Conservation (phyloP, 2,888 invertebrate genomes). For the Taenaris catops region DNA sequence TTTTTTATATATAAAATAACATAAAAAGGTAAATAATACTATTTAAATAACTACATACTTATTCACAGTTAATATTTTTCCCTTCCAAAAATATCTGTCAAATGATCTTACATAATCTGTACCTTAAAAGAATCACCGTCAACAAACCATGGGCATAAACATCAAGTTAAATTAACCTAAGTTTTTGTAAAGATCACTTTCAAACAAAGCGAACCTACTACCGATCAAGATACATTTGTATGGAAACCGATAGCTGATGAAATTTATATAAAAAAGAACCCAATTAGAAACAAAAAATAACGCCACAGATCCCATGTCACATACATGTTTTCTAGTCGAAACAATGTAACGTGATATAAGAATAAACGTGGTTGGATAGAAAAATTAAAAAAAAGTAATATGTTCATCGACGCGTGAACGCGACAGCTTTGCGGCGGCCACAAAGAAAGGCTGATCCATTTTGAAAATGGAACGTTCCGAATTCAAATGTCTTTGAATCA, state of each 20-base stretch:
- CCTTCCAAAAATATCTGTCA: too few species aligned
- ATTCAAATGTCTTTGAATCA: slow-evolving; percentile 24
- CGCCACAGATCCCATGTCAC: slow-evolving; percentile 31
- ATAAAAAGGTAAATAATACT: too few species aligned
- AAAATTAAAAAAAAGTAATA: slow-evolving; percentile 45
- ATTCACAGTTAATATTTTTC: too few species aligned
- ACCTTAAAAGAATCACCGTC: slow-evolving; percentile 13
- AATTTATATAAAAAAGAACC: slow-evolving; percentile 19
- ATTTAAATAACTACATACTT: too few species aligned
- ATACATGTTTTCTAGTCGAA: slow-evolving; percentile 28
- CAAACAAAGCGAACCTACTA: slow-evolving; percentile 23
- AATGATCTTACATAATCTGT: too few species aligned
- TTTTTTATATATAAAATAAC: too few species aligned
- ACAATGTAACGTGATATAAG: slow-evolving; percentile 45
- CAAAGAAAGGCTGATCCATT: slow-evolving; percentile 40
- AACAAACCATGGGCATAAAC: slow-evolving; percentile 16
- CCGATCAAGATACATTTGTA: slow-evolving; percentile 24
- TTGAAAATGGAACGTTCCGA: slow-evolving; percentile 26
- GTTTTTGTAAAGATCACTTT: slow-evolving; percentile 16
- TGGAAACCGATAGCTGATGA: slow-evolving; percentile 28
- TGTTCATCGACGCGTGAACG: slow-evolving; percentile 57
- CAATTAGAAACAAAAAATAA: slow-evolving; percentile 20
- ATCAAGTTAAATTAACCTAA: slow-evolving; percentile 18
- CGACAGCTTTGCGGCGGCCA: slow-evolving; percentile 46
- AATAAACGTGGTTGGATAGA: slow-evolving; percentile 45